A percentile compares a stretch with the other conserved stretches of the same genome.
These are phyloP conservation scores for Prionace glauca DNA, from an alignment of 2,797 vertebrate genomes.

Conservation along the genomic window DNA sequence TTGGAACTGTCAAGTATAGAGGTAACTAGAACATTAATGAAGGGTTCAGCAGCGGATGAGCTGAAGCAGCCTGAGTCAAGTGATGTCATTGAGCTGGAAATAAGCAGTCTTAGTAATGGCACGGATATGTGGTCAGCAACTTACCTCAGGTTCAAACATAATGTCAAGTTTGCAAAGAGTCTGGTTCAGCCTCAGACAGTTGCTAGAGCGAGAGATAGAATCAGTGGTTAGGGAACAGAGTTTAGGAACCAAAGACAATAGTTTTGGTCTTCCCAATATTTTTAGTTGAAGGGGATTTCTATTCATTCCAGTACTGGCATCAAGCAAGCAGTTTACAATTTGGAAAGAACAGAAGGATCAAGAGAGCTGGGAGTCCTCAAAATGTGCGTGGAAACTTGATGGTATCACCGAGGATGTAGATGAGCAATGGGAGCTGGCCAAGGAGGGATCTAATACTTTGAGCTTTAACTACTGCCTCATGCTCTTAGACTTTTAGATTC, in stretches of 20 bases:
- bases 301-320: background rate
- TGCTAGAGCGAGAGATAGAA: background rate
- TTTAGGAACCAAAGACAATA: no score
- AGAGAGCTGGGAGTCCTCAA: background rate
- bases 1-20: background rate
- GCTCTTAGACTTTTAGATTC: background rate
- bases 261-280: no score
- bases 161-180: background rate
- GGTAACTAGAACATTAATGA: background rate
- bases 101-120: background rate
- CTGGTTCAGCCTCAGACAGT: background rate
- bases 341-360: background rate
- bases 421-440: background rate
- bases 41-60: background rate
- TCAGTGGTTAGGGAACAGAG: background rate
- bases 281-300: no score
- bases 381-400: background rate
- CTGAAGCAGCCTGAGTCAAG: background rate
- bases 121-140: background rate
- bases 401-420: background rate
- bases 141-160: background rate
- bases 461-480: background rate
- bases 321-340: background rate
- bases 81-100: background rate
- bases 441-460: background rate